A percentile compares a stretch with the other conserved stretches of the same genome.
Evolutionary conservation across 1,140 invertebrate genomes (phyloP).

Genomic region (Chironomus striatipennis): DNA sequence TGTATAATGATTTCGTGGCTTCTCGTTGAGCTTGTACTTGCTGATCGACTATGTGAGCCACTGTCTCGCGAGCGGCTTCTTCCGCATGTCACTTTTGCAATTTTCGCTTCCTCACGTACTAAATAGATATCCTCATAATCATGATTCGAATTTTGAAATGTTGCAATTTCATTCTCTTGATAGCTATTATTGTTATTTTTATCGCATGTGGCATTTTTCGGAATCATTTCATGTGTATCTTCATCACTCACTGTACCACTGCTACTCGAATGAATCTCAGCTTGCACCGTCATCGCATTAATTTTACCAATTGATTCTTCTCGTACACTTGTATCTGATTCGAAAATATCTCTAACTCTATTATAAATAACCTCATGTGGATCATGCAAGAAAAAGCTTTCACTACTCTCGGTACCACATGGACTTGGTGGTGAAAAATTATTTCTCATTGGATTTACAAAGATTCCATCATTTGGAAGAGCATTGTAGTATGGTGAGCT

Average conservation of each 20-base stretch:
- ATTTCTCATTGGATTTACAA: conserved; percentile 68
- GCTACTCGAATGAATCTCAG: conserved; percentile 54
- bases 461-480: conserved; percentile 65
- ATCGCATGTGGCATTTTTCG: conserved; percentile 25
- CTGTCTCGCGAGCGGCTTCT: conserved; percentile 50
- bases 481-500: conserved; percentile 27
- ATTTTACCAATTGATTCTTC: conserved; percentile 23
- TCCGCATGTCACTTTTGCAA: conserved; percentile 29
- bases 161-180: conserved; percentile 27
- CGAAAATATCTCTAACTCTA: conserved; percentile 69
- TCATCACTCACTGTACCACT: conserved; percentile 46
- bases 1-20: conserved; percentile 40
- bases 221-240: not conserved
- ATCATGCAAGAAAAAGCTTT: conserved; percentile 77
- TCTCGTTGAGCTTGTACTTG: conserved; percentile 46
- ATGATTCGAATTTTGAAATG: conserved; percentile 36
- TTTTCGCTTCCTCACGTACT: conserved; percentile 48
- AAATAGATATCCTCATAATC: conserved; percentile 68
- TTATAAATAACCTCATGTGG: conserved; percentile 66
- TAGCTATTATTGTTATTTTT: conserved; percentile 24
- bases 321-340: conserved; percentile 39
- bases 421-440: conserved; percentile 36
- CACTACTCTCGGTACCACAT: conserved; percentile 43
- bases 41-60: conserved; percentile 57
- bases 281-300: conserved; percentile 47